These are phyloP conservation scores for Frankliniella intonsa DNA, from an alignment of 2,888 invertebrate species.

Conservation along the genomic window DNA sequence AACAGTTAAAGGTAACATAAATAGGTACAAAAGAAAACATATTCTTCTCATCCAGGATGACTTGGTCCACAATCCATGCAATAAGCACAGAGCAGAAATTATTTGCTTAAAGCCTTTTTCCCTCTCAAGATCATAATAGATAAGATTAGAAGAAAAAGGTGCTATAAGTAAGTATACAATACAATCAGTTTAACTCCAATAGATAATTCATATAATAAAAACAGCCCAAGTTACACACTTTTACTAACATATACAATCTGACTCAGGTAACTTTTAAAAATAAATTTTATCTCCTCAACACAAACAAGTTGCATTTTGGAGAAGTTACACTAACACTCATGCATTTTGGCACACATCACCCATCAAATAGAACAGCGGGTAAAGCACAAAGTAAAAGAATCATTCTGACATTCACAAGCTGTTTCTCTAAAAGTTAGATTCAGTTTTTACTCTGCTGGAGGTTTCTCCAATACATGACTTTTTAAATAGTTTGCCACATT, in stretches of 20 bases:
- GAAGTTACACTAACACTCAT: not conserved
- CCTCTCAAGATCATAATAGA: too few relatives aligned
- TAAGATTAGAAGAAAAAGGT: too few relatives aligned
- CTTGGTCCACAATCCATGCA: not conserved
- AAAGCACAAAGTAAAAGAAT: too few relatives aligned
- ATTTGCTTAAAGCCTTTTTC: too few relatives aligned
- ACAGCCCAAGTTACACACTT: not conserved
- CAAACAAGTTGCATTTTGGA: not conserved
- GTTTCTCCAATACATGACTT: too few relatives aligned
- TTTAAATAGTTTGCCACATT: too few relatives aligned
- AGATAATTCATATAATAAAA: not conserved
- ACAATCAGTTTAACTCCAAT: not conserved
- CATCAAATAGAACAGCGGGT: not conserved
- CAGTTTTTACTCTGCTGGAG: too few relatives aligned
- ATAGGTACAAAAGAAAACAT: not conserved
- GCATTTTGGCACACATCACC: conserved; percentile 4
- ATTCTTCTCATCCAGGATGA: not conserved
- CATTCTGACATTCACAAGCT: too few relatives aligned
- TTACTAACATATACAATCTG: not conserved
- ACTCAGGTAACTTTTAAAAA: conserved; percentile 12
- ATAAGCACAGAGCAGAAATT: too few relatives aligned
- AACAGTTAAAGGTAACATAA: not conserved
- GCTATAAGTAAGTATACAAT: not conserved
- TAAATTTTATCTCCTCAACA: not conserved
- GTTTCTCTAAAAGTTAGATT: too few relatives aligned